Evolutionary conservation across 2,113 vertebrate genomes (phyloP), one percentile per base, ranked within the genome.

Genomic region (Diglossa brunneiventris): DNA sequence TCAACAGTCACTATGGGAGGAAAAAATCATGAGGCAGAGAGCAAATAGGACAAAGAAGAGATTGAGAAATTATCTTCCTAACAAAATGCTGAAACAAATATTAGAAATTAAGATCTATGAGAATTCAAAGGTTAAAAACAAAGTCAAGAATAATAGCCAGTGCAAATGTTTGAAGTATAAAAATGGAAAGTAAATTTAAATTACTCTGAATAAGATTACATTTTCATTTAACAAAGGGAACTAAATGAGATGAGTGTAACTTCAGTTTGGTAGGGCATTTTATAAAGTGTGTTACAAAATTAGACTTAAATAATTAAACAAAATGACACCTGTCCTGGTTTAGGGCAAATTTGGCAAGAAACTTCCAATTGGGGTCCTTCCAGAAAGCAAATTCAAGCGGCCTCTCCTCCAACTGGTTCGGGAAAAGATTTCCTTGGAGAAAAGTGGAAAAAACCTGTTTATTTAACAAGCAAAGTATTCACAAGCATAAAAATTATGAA

Each of bases 151-250:
- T 56, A 95, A 84, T 49, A 85, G 62, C 8, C 44, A 76, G 41
- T 52, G 55, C 33, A 82, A 82, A 69, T 3, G 0, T 74, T 58
- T 90, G 42, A 95, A 89, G 33, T 53, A 69, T 75, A 85, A 92
- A 91, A 89, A 49, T 58, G n/a, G 73, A 84, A 73, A 68, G 14
- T 50, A 91, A 76, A 91, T 87, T 89, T 85, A 33, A 87, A 91
- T 85, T 13, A 73, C 70, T 92, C 73, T 77, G 42, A 70, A 66
- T 50, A 59, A 46, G 33, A 83, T 83, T 87, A 76, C 6, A 68
- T 67, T 90, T 83, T 83, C 53, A 87, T 53, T 75, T 95, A 82
- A 89, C 66, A 92, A 83, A 75, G 11, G 11, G 39, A 85, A 59
- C 37, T 81, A 85, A 90, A 90, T 1, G 21, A 85, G 37, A 24